Base-by-base conservation (phyloP, 2,797 vertebrate genomes). In the Benthosema pterotum region DNA sequence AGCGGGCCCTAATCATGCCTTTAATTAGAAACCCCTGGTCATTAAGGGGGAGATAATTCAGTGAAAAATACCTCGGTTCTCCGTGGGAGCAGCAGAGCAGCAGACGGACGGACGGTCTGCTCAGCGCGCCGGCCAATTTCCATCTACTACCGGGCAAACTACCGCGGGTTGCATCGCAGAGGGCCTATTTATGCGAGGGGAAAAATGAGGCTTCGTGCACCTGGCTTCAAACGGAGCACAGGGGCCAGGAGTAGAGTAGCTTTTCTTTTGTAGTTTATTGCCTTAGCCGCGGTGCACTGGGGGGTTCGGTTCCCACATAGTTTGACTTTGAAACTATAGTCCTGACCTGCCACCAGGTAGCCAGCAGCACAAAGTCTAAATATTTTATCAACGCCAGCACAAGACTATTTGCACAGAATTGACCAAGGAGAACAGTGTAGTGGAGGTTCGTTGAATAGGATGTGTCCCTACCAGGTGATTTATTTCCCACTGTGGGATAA, bases 1-100 rank as follows among this genome's bases (percentile, higher is more conserved):
- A 87, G 85, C 80, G 78, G 88, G 84, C 88, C 85, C 90, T 92
- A 92, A 93, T 92, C 92, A 91, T 70, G 83, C 83, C 84, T 90
- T 92, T 93, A 93, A 94, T 94, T 94, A 93, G 87, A 93, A 86
- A 87, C 83, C 85, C 80, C 76, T 87, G 86, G 89, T 90, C 91
- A 92, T 92, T 93, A 92, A 89, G 79, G 74, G 32, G 72, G 77
- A 89, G 89, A 93, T 91, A 90, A 92, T 90, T 91, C 87, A 79
- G 86, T 87, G 84, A 87, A 87, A 87, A 90, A 89, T 89, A 86
- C 84, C 77, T 79, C 57, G 47, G 73, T 83, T 82, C 81, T 87
- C 80, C 72, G 76, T 81, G 72, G 74, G 84, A 86, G 88, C 77
- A 78, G 79, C 76, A 63, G 56, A 55, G 76, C 42, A 14, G 78